Conservation (phyloP, 1,140 invertebrate species). For the Campoletis sonorensis region DNA sequence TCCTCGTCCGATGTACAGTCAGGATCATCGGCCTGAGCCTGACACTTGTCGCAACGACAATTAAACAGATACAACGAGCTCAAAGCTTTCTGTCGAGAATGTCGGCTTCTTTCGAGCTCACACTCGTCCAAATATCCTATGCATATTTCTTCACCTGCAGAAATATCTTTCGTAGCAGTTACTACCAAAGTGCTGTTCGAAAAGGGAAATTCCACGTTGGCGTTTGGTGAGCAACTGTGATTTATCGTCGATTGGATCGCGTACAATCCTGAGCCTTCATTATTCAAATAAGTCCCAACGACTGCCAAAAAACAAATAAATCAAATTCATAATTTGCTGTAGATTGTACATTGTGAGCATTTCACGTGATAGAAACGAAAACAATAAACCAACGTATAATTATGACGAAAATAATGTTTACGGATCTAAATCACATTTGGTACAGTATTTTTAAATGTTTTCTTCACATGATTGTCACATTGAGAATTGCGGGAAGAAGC, state of each 20-base stretch:
- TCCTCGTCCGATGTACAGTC: slow-evolving; percentile 85
- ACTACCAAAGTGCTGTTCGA: slow-evolving; percentile 89
- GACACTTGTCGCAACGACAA: slow-evolving; percentile 90
- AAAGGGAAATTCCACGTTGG: slow-evolving; percentile 89
- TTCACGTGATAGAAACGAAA: too few species aligned
- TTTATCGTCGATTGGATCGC: slow-evolving; percentile 90
- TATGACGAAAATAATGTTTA: too few species aligned
- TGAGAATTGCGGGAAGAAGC: too few species aligned
- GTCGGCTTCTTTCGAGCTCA: slow-evolving; percentile 85
- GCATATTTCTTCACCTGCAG: slow-evolving; percentile 90
- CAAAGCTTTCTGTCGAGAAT: slow-evolving; percentile 90
- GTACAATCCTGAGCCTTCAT: slow-evolving; percentile 95
- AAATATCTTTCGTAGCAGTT: slow-evolving; percentile 86
- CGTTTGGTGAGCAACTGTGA: slow-evolving; percentile 95
- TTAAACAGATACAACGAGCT: slow-evolving; percentile 91
- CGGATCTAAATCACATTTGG: too few species aligned
- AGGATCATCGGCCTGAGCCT: slow-evolving; percentile 83
- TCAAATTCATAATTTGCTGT: too few species aligned
- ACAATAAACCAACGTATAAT: too few species aligned
- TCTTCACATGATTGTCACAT: neutral
- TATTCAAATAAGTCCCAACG: slow-evolving; percentile 92
- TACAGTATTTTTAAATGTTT: too few species aligned
- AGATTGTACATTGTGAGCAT: too few species aligned
- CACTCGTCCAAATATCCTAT: slow-evolving; percentile 96
- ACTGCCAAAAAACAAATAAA: slow-evolving; percentile 77